These are phyloP conservation scores for Agrochola macilenta DNA, from an alignment of 2,888 invertebrate genomes.

Conservation along the genomic window DNA sequence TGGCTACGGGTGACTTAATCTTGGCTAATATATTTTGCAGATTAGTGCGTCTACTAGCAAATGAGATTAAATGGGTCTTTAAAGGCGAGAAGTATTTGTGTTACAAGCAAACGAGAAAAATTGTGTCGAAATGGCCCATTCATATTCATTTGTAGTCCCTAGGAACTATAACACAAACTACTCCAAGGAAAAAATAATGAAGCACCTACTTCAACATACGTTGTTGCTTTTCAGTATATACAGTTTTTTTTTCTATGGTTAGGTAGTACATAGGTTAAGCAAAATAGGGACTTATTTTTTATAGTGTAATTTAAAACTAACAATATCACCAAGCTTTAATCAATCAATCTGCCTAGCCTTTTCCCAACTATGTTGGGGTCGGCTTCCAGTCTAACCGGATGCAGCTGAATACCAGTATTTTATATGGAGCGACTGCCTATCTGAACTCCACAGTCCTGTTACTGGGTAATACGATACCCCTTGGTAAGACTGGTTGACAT, in stretches of 20 bases:
- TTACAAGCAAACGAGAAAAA: neutral
- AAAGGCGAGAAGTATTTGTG: neutral
- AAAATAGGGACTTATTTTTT: neutral
- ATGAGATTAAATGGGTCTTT: conserved; percentile 18
- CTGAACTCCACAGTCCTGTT: neutral
- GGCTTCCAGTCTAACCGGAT: neutral
- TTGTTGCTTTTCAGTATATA: neutral
- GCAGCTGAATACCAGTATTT: neutral
- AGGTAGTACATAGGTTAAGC: neutral
- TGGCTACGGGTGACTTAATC: conserved; percentile 19
- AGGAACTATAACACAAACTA: no score
- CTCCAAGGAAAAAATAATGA: neutral
- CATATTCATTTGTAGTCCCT: neutral
- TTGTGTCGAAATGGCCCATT: neutral
- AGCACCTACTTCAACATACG: neutral
- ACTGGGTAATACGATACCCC: neutral
- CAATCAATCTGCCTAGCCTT: neutral
- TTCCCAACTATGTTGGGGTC: neutral
- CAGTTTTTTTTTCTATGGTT: neutral
- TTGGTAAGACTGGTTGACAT: neutral
- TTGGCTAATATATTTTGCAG: conserved; percentile 21
- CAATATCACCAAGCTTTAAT: neutral
- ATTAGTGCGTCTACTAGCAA: conserved; percentile 22
- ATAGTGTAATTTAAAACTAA: neutral
- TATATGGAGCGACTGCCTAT: neutral